Base-by-base conservation (phyloP, 2,797 vertebrate genomes). In the Crocodylus rhombifer region DNA sequence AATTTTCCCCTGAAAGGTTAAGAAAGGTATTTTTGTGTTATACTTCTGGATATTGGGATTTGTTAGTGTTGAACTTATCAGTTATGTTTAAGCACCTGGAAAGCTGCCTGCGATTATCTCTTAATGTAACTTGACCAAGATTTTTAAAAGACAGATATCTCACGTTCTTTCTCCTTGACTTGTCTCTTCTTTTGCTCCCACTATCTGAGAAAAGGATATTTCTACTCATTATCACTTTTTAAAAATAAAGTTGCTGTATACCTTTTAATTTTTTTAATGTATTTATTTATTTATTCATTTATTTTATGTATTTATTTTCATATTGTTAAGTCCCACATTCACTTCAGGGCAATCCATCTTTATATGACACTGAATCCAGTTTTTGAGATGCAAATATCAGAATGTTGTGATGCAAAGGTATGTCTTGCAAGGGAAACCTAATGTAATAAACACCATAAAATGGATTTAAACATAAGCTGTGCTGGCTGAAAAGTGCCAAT, bases 1-100 rank as follows among this genome's bases (percentile, higher is more conserved):
- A 99, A 96, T 99, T 99, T 97, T 99, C 99, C 82, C 99, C 99
- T 25, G 99, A 99, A 96, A 98, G 98, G 83, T 98, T 99, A 80
- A 98, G 98, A 96, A 99, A 99, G 99, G 99, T 99, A 98, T 75
- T 86, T 92, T 80, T 77, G 1, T 12, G 7, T 58, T 82, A 36
- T n/a, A 60, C 3, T 7, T 75, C n/a, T 84, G 0, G 0, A 1
- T 84, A 58, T 61, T 23, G 67, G 9, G 14, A 65, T 71, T 86
- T 80, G 20, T 7, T 74, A 5, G 67, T 55, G 60, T 51, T 81
- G 6, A 21, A 82, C 23, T 57, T 78, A 76, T 18, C 62, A 20
- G 6, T 88, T 83, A 4, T 61, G 13, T 33, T 85, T 94, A 57
- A 76, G 21, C 33, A 58, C 90, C 95, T 90, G 80, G 55, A 14